phyloP scores from a whole-genome alignment of 1,140 invertebrate genomes.

The Heterodera carotae region DNA sequence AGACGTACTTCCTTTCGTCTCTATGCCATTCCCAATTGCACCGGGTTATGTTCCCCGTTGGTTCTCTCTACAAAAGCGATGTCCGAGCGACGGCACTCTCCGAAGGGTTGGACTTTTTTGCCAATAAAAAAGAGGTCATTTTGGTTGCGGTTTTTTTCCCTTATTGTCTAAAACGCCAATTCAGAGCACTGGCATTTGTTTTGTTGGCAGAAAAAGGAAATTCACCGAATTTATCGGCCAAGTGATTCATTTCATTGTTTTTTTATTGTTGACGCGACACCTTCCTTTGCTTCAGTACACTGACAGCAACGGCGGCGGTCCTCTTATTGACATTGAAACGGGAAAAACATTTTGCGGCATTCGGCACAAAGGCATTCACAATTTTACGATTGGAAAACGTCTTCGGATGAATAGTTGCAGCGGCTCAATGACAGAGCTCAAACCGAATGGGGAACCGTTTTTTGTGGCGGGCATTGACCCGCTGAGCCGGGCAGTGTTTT shows the following conservation, averaged over 20 bases:
- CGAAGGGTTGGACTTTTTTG: constrained; percentile 75
- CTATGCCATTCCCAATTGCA: constrained; percentile 77
- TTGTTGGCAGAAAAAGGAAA: constrained; percentile 76
- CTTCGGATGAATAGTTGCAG: not conserved
- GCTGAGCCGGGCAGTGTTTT: constrained; percentile 76
- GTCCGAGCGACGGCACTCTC: constrained; percentile 79
- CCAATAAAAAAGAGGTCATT: constrained; percentile 77
- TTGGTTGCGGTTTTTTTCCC: constrained; percentile 21
- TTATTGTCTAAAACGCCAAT: constrained; percentile 49
- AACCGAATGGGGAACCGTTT: constrained; percentile 16
- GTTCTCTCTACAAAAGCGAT: constrained; percentile 75
- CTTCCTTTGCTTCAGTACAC: constrained; percentile 75
- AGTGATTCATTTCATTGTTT: constrained; percentile 67
- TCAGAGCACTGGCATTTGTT: constrained; percentile 89
- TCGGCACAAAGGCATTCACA: constrained; percentile 74
- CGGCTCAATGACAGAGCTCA: not conserved
- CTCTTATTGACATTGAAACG: constrained; percentile 82
- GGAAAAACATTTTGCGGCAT: constrained; percentile 74
- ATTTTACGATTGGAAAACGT: constrained; percentile 58
- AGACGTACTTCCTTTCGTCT: constrained; percentile 90
- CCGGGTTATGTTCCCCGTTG: constrained; percentile 87
- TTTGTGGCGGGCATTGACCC: constrained; percentile 72
- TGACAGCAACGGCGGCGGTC: constrained; percentile 73
- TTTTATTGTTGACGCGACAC: not conserved
- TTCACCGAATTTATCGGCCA: constrained; percentile 71